These are phyloP conservation scores for Aphodius sticticus DNA, from an alignment of 2,888 invertebrate species.

Conservation along the genomic window DNA sequence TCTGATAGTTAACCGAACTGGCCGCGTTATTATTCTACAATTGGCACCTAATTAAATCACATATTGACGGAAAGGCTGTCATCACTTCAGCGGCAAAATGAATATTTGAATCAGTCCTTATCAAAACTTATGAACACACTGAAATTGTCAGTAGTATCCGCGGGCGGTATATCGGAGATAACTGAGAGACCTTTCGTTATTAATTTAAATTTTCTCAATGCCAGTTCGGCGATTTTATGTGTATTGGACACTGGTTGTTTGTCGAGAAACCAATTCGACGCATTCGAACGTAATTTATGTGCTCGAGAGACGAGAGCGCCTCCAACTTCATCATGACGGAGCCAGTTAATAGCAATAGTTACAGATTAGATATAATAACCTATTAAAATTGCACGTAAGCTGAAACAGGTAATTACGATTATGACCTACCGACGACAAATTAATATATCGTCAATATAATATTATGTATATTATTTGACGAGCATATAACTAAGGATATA, in stretches of 20 bases:
- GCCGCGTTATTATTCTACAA: not conserved
- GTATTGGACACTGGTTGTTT: not conserved
- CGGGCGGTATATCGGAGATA: not conserved
- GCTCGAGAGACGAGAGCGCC: not conserved
- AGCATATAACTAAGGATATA: no score
- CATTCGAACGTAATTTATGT: not conserved
- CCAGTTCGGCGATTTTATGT: not conserved
- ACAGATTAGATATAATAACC: no score
- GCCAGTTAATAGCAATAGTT: not conserved
- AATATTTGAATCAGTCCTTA: not conserved
- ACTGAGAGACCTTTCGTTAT: not conserved
- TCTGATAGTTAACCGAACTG: conserved; percentile 6
- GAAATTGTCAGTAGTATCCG: not conserved
- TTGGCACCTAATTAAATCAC: not conserved
- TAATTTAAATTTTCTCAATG: conserved; percentile 4
- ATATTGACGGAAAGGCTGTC: not conserved
- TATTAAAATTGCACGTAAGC: no score
- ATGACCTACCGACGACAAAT: no score
- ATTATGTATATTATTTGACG: no score
- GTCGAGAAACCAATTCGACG: not conserved
- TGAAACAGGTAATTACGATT: no score
- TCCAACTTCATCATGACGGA: not conserved
- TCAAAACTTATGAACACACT: not conserved
- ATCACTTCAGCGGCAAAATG: not conserved
- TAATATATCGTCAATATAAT: no score